Base-by-base conservation (phyloP, 2,888 invertebrate genomes). In the Pterobdella sp. region DNA sequence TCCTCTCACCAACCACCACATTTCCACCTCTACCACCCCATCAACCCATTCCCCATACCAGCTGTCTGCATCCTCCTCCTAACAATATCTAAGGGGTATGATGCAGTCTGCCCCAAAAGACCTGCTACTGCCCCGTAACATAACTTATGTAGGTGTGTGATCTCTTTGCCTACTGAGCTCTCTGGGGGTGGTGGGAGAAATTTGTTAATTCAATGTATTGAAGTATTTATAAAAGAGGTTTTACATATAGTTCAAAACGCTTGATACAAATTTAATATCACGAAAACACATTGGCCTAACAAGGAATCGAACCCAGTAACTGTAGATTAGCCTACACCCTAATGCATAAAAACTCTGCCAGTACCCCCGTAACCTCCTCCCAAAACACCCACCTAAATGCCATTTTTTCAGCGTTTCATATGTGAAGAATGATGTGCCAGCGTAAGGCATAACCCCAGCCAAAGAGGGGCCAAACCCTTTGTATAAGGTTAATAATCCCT, bases 71-170 rank as follows among this genome's bases (percentile, higher is more conserved):
- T 88, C 78, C 89, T 83, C 79, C 90, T 84, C 22, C 92, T 85
- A 76, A 96, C 92, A 85, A 95, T 94, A 85, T 95, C 95, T 74
- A 98, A 87, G 18, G 98, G 98, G 86, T 99, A 99, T 76, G 94
- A 94, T 35, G 92, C 89, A 0, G 93, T 90, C 86, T 99, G 98
- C 0, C 95, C 95, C 32, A 94, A 87, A 79, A 93, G 88, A 36
- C 98, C 98, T 42, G 97, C 95, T 36, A 88, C 82, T 42, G 94
- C 96, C 32, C 97, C 97, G 84, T 91, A 93, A 74, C 87, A 81
- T 81, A 96, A 85, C 66, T 74, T 74, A 36, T 68, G 34, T 18
- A 74, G 18, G 67, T 67, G 72, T 1, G 37, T 56, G 36, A 71
- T 34, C 35, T 60, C 32, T 7, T 32, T 22, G 31, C 37, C n/a